Percentiles rank a stretch among this genome's conserved stretches.
phyloP scores from a whole-genome alignment of 2,888 invertebrate species.

The Phalera bucephala region DNA sequence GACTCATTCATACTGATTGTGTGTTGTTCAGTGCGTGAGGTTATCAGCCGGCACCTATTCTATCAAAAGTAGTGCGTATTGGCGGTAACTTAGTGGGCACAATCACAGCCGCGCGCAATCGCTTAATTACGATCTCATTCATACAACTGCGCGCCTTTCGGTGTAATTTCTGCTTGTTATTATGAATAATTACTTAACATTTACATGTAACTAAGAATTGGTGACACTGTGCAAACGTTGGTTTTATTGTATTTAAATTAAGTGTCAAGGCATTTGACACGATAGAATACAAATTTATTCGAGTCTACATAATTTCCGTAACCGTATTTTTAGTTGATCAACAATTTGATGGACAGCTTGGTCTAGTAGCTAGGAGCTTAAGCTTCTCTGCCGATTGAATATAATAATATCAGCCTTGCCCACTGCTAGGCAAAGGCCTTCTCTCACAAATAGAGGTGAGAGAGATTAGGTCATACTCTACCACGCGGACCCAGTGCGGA shows the following conservation, averaged over 20 bases:
- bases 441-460: too few relatives aligned
- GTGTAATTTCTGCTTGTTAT: background rate
- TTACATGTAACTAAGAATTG: background rate
- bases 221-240: background rate
- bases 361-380: too few relatives aligned
- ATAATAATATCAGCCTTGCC: too few relatives aligned
- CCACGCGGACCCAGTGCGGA: too few relatives aligned
- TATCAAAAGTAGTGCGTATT: slow-evolving; percentile 12
- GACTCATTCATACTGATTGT: background rate
- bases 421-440: too few relatives aligned
- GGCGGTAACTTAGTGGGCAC: slow-evolving; percentile 21
- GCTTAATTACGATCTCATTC: slow-evolving; percentile 22
- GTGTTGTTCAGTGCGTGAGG: background rate
- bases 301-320: too few relatives aligned
- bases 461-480: too few relatives aligned
- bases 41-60: background rate
- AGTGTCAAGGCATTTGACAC: background rate
- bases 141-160: background rate
- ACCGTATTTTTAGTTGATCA: too few relatives aligned
- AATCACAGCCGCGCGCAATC: slow-evolving; percentile 24
- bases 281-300: too few relatives aligned
- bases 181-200: background rate
- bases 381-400: too few relatives aligned
- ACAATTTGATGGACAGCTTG: too few relatives aligned
- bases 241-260: slow-evolving; percentile 1